These are phyloP conservation scores for Calcarius lapponicus DNA, from an alignment of 2,797 vertebrate genomes.

Conservation along the genomic window DNA sequence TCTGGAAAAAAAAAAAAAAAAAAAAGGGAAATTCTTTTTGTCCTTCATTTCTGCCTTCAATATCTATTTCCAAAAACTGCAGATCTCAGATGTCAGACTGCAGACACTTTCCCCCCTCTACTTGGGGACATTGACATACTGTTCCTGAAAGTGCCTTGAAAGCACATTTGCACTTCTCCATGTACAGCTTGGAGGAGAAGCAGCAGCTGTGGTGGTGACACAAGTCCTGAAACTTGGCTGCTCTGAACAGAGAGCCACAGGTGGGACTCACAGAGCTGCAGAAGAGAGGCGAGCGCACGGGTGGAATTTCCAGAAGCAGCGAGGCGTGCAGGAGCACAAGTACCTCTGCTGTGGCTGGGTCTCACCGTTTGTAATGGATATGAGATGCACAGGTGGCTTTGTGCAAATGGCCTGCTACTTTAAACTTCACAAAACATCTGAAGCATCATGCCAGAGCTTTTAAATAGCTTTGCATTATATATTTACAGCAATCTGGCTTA, in stretches of 20 bases:
- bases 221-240: not conserved
- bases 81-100: not conserved
- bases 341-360: not conserved
- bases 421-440: not conserved
- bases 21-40: not conserved
- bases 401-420: not conserved
- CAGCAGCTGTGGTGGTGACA: not conserved
- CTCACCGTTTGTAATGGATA: not conserved
- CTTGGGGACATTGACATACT: not conserved
- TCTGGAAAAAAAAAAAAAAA: not conserved
- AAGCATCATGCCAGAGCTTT: not conserved
- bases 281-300: fast-evolving
- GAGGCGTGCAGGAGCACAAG: not conserved
- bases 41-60: not conserved
- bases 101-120: not conserved
- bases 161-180: not conserved
- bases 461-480: not conserved
- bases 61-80: not conserved
- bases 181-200: not conserved
- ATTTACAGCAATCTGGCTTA: not conserved
- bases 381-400: not conserved
- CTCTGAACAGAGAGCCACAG: not conserved
- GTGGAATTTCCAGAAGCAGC: not conserved
- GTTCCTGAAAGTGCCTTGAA: not conserved
- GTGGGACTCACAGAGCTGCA: not conserved